Evolutionary conservation across 2,888 invertebrate genomes (phyloP).

Genomic region (Drosophila quinaria): DNA sequence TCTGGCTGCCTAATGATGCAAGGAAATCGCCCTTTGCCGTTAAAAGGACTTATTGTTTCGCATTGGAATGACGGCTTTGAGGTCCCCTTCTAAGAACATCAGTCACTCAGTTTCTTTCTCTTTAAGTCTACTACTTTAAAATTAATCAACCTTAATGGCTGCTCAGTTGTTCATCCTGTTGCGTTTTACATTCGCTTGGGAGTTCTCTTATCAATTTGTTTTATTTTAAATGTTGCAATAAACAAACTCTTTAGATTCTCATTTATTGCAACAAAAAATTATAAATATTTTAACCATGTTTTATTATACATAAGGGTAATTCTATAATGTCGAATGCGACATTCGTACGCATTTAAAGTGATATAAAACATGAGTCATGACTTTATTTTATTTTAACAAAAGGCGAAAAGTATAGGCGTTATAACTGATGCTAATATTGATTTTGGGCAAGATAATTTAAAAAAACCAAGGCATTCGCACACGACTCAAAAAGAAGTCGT

Average conservation of each 20-base stretch:
- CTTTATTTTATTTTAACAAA: too few relatives aligned
- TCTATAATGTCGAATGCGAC: too few relatives aligned
- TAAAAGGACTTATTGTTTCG: conserved; percentile 3
- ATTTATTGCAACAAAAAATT: neutral
- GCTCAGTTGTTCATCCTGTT: neutral
- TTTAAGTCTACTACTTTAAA: conserved; percentile 19
- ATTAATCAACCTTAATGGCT: conserved; percentile 41
- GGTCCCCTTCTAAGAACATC: conserved; percentile 3
- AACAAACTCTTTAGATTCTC: conserved; percentile 1
- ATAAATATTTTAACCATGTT: neutral
- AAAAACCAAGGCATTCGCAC: too few relatives aligned
- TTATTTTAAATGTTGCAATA: conserved; percentile 23
- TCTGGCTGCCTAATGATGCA: conserved; percentile 20
- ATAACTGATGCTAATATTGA: too few relatives aligned
- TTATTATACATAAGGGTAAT: too few relatives aligned
- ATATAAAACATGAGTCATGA: too few relatives aligned
- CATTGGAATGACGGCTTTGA: conserved; percentile 8
- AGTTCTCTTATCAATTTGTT: conserved; percentile 35
- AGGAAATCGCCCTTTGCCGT: conserved; percentile 6
- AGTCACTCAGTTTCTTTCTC: neutral
- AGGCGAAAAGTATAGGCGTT: too few relatives aligned
- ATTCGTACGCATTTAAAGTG: too few relatives aligned
- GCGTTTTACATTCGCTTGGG: conserved; percentile 20
- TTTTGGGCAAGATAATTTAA: too few relatives aligned
- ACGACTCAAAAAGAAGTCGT: too few relatives aligned